Conservation (phyloP, 2,113 vertebrate genomes). For the Gallinago jamesoni region DNA sequence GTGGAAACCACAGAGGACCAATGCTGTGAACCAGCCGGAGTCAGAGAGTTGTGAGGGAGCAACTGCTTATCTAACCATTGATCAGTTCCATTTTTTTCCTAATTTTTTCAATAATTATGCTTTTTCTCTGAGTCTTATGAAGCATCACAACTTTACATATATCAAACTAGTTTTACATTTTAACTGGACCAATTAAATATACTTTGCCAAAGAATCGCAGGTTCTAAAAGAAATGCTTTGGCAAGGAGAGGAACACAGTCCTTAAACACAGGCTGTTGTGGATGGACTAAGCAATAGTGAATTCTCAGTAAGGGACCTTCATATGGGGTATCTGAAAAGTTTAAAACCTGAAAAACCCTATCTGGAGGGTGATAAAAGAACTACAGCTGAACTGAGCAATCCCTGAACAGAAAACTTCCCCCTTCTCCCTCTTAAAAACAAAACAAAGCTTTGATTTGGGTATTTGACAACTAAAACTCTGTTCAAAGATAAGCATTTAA, state of each 20-base stretch:
- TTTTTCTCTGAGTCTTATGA: neutral
- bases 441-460: neutral
- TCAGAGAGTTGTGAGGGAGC: neutral
- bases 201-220: neutral
- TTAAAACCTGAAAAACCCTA: neutral
- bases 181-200: neutral
- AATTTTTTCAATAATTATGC: neutral
- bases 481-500: neutral
- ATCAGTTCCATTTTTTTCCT: neutral
- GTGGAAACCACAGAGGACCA: neutral
- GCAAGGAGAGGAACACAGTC: neutral
- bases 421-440: neutral
- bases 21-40: rapidly evolving
- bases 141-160: neutral
- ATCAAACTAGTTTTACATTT: neutral
- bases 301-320: neutral
- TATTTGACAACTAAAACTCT: neutral
- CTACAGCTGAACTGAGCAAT: neutral
- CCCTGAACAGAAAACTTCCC: neutral
- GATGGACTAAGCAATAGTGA: neutral
- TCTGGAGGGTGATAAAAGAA: neutral
- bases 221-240: neutral
- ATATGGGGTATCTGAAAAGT: neutral
- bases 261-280: neutral
- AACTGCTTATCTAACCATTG: neutral